These are phyloP conservation scores for Dendropsophus ebraccatus DNA, from an alignment of 2,113 vertebrate species.

Conservation along the genomic window DNA sequence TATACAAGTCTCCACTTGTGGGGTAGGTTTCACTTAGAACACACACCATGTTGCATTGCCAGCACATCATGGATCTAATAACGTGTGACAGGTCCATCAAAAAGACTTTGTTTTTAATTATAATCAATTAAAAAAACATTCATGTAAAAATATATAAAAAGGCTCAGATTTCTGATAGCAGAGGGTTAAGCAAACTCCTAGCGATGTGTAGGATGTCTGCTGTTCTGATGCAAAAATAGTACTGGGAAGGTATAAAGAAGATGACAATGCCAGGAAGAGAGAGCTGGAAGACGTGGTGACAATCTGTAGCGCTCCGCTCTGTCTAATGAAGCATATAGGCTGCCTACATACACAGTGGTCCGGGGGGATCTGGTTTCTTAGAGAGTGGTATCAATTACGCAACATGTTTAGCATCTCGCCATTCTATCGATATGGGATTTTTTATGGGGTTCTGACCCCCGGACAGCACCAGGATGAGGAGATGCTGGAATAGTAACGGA, in stretches of 20 bases:
- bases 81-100: no score
- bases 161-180: not conserved
- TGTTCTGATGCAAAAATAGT: conserved; percentile 26
- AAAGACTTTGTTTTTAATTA: no score
- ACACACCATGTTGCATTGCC: no score
- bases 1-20: no score
- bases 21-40: no score
- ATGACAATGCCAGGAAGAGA: conserved; percentile 37
- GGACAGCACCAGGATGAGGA: not conserved
- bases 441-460: not conserved
- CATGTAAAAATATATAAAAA: no score
- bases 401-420: not conserved
- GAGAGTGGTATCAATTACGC: conserved; percentile 14
- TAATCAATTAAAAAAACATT: no score
- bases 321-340: not conserved
- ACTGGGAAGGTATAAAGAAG: conserved; percentile 32
- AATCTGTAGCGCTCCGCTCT: no score
- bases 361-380: not conserved
- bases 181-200: not conserved
- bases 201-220: not conserved
- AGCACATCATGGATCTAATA: no score
- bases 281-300: not conserved
- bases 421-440: conserved; percentile 13
- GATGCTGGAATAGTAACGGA: not conserved
- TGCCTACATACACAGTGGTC: not conserved